These are phyloP conservation scores for Gallinago undulata DNA, from an alignment of 2,113 vertebrate species.

Conservation along the genomic window DNA sequence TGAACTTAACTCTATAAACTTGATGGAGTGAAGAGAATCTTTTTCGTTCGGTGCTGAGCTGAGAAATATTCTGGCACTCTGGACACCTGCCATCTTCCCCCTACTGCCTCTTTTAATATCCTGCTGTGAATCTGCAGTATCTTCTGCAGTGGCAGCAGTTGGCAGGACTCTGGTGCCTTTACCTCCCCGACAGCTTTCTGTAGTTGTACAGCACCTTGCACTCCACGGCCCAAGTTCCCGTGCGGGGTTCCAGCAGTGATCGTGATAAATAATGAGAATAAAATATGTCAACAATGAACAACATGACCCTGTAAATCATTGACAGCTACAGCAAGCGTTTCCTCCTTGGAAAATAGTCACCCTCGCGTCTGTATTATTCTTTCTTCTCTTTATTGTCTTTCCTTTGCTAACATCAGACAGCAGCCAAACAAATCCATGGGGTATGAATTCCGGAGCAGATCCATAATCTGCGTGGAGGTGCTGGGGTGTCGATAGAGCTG, in stretches of 20 bases:
- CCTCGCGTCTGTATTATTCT: constrained; percentile 31
- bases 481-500: background rate
- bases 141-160: constrained; percentile 58
- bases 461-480: background rate
- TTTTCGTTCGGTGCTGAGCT: constrained; percentile 65
- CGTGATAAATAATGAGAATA: constrained; percentile 41
- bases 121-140: constrained; percentile 53
- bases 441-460: background rate
- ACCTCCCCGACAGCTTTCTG: background rate
- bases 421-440: background rate
- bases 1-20: constrained; percentile 67
- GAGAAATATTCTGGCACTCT: constrained; percentile 53
- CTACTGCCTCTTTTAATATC: constrained; percentile 56
- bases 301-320: constrained; percentile 56
- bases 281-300: constrained; percentile 52
- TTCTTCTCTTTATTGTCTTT: constrained; percentile 18
- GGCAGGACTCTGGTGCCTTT: background rate
- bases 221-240: background rate
- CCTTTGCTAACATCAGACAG: background rate
- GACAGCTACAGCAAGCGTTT: constrained; percentile 34
- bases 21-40: constrained; percentile 65
- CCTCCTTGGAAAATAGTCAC: constrained; percentile 38
- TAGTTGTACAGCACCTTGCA: constrained; percentile 33
- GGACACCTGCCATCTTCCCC: constrained; percentile 65
- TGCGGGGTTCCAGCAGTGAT: background rate